Evolutionary conservation across 2,888 invertebrate species (phyloP), one percentile per base, ranked within the genome.

Genomic region (Brassicogethes aeneus): DNA sequence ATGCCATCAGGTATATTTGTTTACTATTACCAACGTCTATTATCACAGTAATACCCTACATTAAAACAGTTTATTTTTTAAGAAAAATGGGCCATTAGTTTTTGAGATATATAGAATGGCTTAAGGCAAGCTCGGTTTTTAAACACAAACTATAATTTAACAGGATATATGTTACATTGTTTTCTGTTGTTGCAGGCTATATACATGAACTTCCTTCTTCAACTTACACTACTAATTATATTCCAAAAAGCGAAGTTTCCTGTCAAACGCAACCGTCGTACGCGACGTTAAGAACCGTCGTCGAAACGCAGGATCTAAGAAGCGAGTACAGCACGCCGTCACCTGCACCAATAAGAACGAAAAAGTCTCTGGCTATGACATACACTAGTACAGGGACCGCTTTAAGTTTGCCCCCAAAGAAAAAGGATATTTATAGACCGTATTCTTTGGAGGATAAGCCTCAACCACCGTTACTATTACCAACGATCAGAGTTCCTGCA

Each of bases 401-500:
- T 30, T 71, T 88, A 16, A 85, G 87, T 43, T 69, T 90, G 59
- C 90, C 91, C 48, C 90, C 90, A 2, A 90, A 90, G 68, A 90
- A 90, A 68, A 89, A 90, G 67, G 90, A 91, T 67, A 88, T 91
- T 56, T 91, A 90, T 67, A 75, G 90, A 47, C 91, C 91, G 1
- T 91, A 91, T 69, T 89, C 87, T 48, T 70, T 85, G 50, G 85
- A 80, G 46, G 80, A 82, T 56, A 79, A 79, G 58, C 75, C 77
- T 13, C 66, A 56, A 13, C 52, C 56, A 1, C 55, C 61, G 13
- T 53, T 60, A 12, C 56, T 59, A 17, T 63, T 58, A 37, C 74
- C 75, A 42, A 71, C 75, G 29, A 73, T 75, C 40, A 70, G 79
- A 38, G 76, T 76, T 49, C 76, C 80, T 2, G 82, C 85, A 17